These are phyloP conservation scores for Amphiprion clarkii DNA, from an alignment of 2,797 vertebrate species.

Conservation along the genomic window DNA sequence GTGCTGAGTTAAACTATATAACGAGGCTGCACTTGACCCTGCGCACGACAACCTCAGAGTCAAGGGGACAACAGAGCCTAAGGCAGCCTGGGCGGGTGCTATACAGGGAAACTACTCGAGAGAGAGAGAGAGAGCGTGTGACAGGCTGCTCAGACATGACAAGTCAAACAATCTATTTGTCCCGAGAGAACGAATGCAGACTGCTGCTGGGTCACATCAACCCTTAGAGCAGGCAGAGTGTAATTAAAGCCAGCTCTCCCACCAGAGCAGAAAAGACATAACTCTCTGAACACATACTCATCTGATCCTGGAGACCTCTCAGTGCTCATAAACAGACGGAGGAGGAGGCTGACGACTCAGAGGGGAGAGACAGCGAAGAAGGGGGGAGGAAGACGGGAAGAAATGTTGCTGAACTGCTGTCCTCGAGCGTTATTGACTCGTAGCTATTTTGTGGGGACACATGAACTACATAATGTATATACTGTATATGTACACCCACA, in stretches of 20 bases:
- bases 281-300: constrained; percentile 72
- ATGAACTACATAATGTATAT: neutral
- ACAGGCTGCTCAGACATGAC: constrained; percentile 68
- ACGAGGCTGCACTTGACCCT: constrained; percentile 57
- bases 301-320: constrained; percentile 56
- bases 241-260: constrained; percentile 81
- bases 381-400: constrained; percentile 18
- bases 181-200: constrained; percentile 59
- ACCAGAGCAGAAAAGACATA: constrained; percentile 70
- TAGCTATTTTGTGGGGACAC: constrained; percentile 8
- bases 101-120: constrained; percentile 53
- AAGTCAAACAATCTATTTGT: constrained; percentile 77
- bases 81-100: constrained; percentile 34
- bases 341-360: constrained; percentile 44
- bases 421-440: constrained; percentile 15
- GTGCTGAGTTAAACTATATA: constrained; percentile 45
- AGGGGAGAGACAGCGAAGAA: constrained; percentile 15
- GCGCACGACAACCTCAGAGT: constrained; percentile 33
- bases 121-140: constrained; percentile 59
- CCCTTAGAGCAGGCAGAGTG: constrained; percentile 65
- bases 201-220: constrained; percentile 85
- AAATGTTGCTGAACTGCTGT: constrained; percentile 38
- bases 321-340: constrained; percentile 45
- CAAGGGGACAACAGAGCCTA: constrained; percentile 36
- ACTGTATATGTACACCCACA: neutral